Percentiles rank a stretch among this genome's conserved stretches.
Conservation (phyloP, 2,113 vertebrate species). For the Melanerpes formicivorus region DNA sequence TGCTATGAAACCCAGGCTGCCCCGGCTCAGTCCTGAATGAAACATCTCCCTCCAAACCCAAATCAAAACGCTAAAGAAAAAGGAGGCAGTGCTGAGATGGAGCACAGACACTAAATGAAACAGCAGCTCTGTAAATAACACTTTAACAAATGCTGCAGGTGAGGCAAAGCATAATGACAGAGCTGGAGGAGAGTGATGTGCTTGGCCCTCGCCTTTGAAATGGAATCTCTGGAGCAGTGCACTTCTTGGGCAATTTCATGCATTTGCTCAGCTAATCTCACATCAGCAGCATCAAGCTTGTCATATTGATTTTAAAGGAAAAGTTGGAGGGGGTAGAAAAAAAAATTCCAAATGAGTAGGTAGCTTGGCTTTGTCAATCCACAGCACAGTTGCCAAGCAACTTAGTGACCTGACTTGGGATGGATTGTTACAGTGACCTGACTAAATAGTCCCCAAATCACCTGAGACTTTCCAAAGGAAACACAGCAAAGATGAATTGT, state of each 20-base stretch:
- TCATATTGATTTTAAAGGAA: conserved; percentile 85
- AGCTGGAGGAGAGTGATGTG: conserved; percentile 10
- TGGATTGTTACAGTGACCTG: conserved; percentile 52
- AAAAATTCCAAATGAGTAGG: conserved; percentile 69
- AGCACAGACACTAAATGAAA: not conserved
- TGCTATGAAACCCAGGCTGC: not conserved
- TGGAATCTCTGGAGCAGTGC: conserved; percentile 66
- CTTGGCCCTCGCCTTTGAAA: not conserved
- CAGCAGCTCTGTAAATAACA: conserved; percentile 36
- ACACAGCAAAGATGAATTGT: not conserved
- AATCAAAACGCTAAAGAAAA: no score
- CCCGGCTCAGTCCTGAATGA: not conserved
- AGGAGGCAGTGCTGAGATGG: not conserved
- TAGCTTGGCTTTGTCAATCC: conserved; percentile 85
- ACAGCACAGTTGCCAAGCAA: conserved; percentile 83
- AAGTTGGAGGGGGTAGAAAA: not conserved
- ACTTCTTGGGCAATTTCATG: conserved; percentile 69
- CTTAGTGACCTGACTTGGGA: conserved; percentile 77
- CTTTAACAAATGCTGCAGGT: conserved; percentile 15
- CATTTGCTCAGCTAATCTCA: conserved; percentile 83
- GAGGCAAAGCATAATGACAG: conserved; percentile 31
- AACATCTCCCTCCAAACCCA: not conserved
- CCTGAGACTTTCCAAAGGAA: conserved; percentile 58
- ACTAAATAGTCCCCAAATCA: conserved; percentile 70
- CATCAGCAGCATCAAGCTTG: conserved; percentile 83